Evolutionary conservation across 2,888 invertebrate species (phyloP), one percentile per base, ranked within the genome.

Genomic region (Drosophila kokeensis): DNA sequence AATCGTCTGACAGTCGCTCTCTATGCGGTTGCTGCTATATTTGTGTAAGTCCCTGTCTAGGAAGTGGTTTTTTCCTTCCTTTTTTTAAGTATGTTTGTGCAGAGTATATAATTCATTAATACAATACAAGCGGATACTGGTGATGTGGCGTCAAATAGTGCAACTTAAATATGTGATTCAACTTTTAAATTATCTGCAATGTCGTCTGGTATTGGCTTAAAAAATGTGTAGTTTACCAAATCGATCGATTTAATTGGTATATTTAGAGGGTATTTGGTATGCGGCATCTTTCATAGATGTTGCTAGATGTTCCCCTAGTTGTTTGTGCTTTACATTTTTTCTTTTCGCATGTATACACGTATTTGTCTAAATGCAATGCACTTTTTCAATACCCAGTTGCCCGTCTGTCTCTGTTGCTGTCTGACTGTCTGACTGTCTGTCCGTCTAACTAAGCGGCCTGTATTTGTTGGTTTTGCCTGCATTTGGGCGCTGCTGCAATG

Each of bases 331-430:
- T 73, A 38, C 15, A 36, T 57, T 49, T 58, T 69, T 79, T 76
- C 65, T 34, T 62, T 64, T 49, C 55, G 42, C 54, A 30, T 65
- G 63, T 24, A 24, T 45, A 32, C 58, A 69, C n/a, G 34, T 68
- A 69, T 83, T 84, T 71, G 64, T 79, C 74, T 62, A 81, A 74
- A 72, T 69, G 71, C 77, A 82, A 74, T 85, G 85, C 85, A 87
- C 74, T 86, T 85, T 84, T 86, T 84, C 87, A 87, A 87, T 84
- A 73, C 69, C 48, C 68, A 42, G 38, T 27, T 57, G 49, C 69
- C 27, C 15, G 38, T 27, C 49, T 27, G 27, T 49, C 49, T 49
- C 49, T 27, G 32, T 13, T 4, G 40, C 50, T 40, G 36, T 61
- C 38, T 38, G 29, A 21, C 38, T 67, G 63, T 45, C 50, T 45